These are phyloP conservation scores for Pantherophis guttatus DNA, from an alignment of 2,113 vertebrate genomes.

Conservation along the genomic window DNA sequence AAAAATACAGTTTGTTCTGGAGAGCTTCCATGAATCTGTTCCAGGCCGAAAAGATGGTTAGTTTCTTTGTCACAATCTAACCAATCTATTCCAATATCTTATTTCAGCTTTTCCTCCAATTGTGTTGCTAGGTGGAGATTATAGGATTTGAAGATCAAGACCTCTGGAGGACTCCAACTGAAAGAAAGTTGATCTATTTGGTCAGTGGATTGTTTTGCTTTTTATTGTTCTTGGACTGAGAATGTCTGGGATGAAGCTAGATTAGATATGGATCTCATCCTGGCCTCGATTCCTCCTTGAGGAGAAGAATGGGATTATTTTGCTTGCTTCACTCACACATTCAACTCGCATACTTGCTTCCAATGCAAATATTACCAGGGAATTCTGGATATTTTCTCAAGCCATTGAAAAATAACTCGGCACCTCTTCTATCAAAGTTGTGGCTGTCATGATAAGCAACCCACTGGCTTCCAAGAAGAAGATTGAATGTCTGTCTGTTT, in stretches of 20 bases:
- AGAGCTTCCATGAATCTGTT: background rate
- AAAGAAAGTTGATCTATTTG: background rate
- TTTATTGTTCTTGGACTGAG: background rate
- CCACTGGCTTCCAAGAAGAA: slow-evolving; percentile 32
- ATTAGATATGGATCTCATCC: background rate
- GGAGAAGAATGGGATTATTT: background rate
- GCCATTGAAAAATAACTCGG: slow-evolving; percentile 58
- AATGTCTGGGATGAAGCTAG: slow-evolving; percentile 4
- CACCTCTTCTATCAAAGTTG: slow-evolving; percentile 51
- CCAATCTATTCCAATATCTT: background rate
- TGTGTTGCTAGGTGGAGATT: background rate
- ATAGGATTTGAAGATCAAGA: background rate
- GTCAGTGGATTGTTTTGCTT: background rate
- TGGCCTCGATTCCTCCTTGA: background rate
- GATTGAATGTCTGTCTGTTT: slow-evolving; percentile 20
- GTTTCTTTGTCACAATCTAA: background rate
- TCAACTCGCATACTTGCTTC: slow-evolving; percentile 53
- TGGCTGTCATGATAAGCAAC: background rate
- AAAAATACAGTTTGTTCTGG: background rate
- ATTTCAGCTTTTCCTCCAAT: background rate
- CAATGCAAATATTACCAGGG: slow-evolving; percentile 61
- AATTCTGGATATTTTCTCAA: slow-evolving; percentile 65
- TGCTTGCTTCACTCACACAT: slow-evolving; percentile 52
- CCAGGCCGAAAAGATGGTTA: background rate
- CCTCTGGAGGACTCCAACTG: background rate